These are phyloP conservation scores for Pseudeuparius sepicola DNA, from an alignment of 2,888 invertebrate species.

Conservation along the genomic window DNA sequence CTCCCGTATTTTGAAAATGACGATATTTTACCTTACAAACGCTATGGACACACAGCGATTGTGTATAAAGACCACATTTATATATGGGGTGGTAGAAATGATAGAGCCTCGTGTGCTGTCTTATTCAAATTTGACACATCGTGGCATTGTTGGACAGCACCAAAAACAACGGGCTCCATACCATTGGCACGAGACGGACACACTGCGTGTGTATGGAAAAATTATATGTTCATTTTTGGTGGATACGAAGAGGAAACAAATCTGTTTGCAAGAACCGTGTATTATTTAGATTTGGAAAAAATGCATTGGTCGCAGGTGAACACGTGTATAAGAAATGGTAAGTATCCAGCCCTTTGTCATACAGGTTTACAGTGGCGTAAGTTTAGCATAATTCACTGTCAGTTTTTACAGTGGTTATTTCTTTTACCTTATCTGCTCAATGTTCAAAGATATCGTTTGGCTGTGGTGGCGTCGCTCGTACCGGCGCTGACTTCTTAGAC, in stretches of 20 bases:
- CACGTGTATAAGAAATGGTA: too few relatives aligned
- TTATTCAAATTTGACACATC: slow-evolving; percentile 74
- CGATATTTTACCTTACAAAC: slow-evolving; percentile 61
- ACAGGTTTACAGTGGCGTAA: slow-evolving; percentile 5
- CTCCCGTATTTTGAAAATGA: slow-evolving; percentile 41
- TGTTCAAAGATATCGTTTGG: too few relatives aligned
- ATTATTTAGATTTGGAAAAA: slow-evolving; percentile 61
- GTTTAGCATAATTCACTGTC: slow-evolving; percentile 3
- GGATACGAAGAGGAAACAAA: slow-evolving; percentile 82
- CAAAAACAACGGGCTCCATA: slow-evolving; percentile 53
- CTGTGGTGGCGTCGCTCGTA: too few relatives aligned
- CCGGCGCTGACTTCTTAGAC: too few relatives aligned
- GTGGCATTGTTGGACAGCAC: slow-evolving; percentile 56
- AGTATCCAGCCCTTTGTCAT: slow-evolving; percentile 14
- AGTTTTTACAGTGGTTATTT: slow-evolving; percentile 1
- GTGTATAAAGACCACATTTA: slow-evolving; percentile 67
- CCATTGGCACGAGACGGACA: slow-evolving; percentile 88
- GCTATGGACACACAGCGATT: slow-evolving; percentile 90
- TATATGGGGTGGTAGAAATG: slow-evolving; percentile 90
- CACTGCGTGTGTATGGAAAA: slow-evolving; percentile 69
- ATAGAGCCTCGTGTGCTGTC: slow-evolving; percentile 67
- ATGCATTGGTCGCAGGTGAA: slow-evolving; percentile 60
- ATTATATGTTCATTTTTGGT: slow-evolving; percentile 82
- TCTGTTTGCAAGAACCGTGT: slow-evolving; percentile 70
- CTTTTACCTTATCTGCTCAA: too few relatives aligned